Evolutionary conservation across 2,797 vertebrate species (phyloP).

Genomic region (Aplochiton taeniatus): DNA sequence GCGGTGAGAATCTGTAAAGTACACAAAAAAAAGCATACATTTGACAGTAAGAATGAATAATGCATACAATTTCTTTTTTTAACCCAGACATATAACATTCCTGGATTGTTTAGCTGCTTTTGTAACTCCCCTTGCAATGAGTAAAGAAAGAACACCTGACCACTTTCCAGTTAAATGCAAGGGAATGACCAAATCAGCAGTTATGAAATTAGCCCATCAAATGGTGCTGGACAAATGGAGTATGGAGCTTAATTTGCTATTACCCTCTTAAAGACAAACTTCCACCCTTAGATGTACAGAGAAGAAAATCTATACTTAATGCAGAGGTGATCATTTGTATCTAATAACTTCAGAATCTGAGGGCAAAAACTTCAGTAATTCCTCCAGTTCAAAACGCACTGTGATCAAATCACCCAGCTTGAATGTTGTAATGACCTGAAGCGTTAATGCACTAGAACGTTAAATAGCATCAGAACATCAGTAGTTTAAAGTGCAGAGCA

Average conservation of each 20-base stretch:
- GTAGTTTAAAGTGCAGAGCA: slow-evolving; percentile 83
- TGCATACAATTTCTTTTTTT: slow-evolving; percentile 59
- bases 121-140: slow-evolving; percentile 60
- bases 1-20: slow-evolving; percentile 88
- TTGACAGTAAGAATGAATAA: slow-evolving; percentile 24
- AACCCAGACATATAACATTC: slow-evolving; percentile 41
- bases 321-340: slow-evolving; percentile 86
- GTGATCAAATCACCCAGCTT: slow-evolving; percentile 83
- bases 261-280: slow-evolving; percentile 88
- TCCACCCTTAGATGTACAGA: slow-evolving; percentile 82
- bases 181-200: slow-evolving; percentile 84
- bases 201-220: slow-evolving; percentile 88
- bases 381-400: slow-evolving; percentile 84
- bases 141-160: slow-evolving; percentile 76
- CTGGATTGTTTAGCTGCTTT: slow-evolving; percentile 67
- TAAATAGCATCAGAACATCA: slow-evolving; percentile 84
- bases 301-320: slow-evolving; percentile 89
- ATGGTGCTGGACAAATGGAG: slow-evolving; percentile 84
- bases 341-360: slow-evolving; percentile 85
- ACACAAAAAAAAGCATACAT: slow-evolving; percentile 35
- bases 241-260: slow-evolving; percentile 88
- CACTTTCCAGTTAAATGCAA: slow-evolving; percentile 81
- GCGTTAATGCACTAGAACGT: slow-evolving; percentile 87
- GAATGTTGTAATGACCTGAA: slow-evolving; percentile 84
- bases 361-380: slow-evolving; percentile 84